Evolutionary conservation across 2,113 vertebrate genomes (phyloP), one percentile per base, ranked within the genome.

Genomic region (Indicator indicator): DNA sequence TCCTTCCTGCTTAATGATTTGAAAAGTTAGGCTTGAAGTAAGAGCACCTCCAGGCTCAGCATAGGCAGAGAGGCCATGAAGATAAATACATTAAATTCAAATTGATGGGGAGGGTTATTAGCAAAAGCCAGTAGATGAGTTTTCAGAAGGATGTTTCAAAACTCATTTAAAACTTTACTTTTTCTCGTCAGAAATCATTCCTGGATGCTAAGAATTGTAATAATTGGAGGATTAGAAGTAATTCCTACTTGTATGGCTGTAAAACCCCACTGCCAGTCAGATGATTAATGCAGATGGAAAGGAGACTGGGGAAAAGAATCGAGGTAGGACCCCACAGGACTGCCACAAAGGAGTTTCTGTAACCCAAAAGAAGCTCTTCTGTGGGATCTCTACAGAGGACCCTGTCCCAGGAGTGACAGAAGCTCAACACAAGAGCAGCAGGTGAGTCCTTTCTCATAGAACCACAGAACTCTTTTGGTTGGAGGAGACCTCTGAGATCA

Each of bases 221-320:
- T 95, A 73, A 94, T 42, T 67, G 18, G 28, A 65, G 75, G 88
- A 78, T 91, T 82, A 84, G 55, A 81, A 89, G 54, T 87, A 82
- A 88, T 75, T 69, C 71, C 70, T 65, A 40, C 16, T 92, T 60
- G 60, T 2, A 30, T 17, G 54, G 42, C 33, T 64, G 52, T 65
- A 76, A 52, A 26, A 6, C 6, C 48, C 48, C 23, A 52, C 26
- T 86, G 59, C 60, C 55, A 50, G 2, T 82, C 36, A 32, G 58
- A 21, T 71, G 9, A 6, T 52, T 69, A 16, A 48, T 32, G 36
- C 50, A 69, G 44, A 24, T 69, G 56, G 58, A 75, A 84, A 13
- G 17, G 68, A 73, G 33, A 20, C n/a, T 82, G 17, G 18, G 9
- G 55, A 16, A 21, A 75, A 64, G 23, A 54, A 27, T 11, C 3